phyloP scores from a whole-genome alignment of 2,888 invertebrate species.

The Eupithecia insigniata region DNA sequence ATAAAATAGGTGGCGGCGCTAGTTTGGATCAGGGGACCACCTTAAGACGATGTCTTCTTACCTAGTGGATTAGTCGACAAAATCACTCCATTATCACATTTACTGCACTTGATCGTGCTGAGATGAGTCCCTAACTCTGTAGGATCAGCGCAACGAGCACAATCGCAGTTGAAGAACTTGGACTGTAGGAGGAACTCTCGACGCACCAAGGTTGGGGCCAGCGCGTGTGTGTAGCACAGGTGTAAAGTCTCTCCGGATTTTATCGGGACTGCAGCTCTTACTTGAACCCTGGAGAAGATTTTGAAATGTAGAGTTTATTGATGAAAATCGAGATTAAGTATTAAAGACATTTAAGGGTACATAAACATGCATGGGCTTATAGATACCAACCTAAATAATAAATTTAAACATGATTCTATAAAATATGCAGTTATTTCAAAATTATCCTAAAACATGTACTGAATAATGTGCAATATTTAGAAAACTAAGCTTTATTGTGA shows the following conservation, averaged over 20 bases:
- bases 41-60: constrained; percentile 69
- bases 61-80: constrained; percentile 87
- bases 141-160: constrained; percentile 90
- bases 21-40: too few species aligned
- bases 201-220: constrained; percentile 89
- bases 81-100: constrained; percentile 89
- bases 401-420: too few species aligned
- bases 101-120: constrained; percentile 90
- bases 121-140: constrained; percentile 91
- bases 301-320: not conserved
- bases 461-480: too few species aligned
- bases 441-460: too few species aligned
- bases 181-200: constrained; percentile 88
- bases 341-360: too few species aligned
- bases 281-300: constrained; percentile 81
- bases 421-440: too few species aligned
- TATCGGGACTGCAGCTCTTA: constrained; percentile 88
- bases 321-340: not conserved
- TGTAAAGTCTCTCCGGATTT: constrained; percentile 86
- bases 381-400: too few species aligned
- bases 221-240: constrained; percentile 90
- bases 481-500: too few species aligned
- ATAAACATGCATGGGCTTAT: too few species aligned
- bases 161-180: constrained; percentile 92
- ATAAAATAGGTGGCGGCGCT: too few species aligned